These are phyloP conservation scores for Drosophila mercatorum DNA, from an alignment of 2,888 invertebrate species.

Conservation along the genomic window DNA sequence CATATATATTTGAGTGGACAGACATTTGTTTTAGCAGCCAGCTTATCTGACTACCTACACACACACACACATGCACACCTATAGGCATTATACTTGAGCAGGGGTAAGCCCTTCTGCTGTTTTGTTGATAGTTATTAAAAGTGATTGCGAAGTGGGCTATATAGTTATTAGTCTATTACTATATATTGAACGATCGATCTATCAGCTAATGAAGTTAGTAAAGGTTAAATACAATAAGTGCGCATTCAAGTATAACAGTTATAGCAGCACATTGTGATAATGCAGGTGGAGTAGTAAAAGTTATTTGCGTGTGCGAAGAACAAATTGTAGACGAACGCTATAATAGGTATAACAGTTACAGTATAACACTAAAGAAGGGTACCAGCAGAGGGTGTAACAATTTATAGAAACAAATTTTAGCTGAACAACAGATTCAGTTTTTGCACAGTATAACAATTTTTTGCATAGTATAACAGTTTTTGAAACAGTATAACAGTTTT, in stretches of 20 bases:
- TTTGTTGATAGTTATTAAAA: slow-evolving; percentile 37
- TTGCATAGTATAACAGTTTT: not conserved
- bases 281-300: not conserved
- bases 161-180: slow-evolving; percentile 34
- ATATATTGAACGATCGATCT: slow-evolving; percentile 14
- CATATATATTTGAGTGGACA: slow-evolving; percentile 9
- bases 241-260: slow-evolving; percentile 16
- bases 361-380: not conserved
- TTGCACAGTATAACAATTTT: not conserved
- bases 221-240: not conserved
- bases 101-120: slow-evolving; percentile 3
- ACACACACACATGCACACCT: slow-evolving; percentile 10
- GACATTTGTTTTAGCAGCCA: slow-evolving; percentile 36
- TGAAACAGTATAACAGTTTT: not conserved
- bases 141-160: slow-evolving; percentile 33
- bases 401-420: not conserved
- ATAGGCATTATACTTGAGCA: slow-evolving; percentile 16
- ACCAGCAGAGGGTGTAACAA: not conserved
- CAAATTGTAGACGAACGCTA: not conserved
- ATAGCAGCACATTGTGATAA: too few relatives aligned
- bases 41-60: slow-evolving; percentile 43
- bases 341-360: not conserved
- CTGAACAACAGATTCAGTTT: not conserved
- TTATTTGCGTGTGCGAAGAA: not conserved
- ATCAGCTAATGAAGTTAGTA: not conserved